phyloP scores from a whole-genome alignment of 2,113 vertebrate species.

The Myrmecophaga tridactyla region DNA sequence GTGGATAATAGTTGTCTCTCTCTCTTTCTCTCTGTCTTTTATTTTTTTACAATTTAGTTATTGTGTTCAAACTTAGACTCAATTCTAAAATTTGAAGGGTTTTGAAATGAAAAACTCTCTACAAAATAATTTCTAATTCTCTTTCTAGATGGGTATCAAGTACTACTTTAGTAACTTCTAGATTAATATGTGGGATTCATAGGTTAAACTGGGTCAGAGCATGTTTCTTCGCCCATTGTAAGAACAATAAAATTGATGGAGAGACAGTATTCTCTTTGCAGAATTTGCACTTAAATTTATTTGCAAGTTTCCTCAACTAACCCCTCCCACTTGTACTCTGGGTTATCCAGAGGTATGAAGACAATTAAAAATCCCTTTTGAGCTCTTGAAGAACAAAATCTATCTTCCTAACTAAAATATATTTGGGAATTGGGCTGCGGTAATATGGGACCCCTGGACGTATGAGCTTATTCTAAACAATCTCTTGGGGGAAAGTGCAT shows the following conservation, averaged over 20 bases:
- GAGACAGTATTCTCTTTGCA: not conserved
- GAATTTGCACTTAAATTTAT: accelerated
- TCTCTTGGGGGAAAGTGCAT: not conserved
- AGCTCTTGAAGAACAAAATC: not conserved
- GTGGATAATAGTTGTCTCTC: not conserved
- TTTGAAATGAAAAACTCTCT: too few relatives aligned
- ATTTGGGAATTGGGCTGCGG: not conserved
- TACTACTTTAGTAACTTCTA: not conserved
- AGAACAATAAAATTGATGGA: not conserved
- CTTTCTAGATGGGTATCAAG: not conserved
- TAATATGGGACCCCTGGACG: not conserved
- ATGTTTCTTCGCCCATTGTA: not conserved
- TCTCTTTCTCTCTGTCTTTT: not conserved
- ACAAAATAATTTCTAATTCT: not conserved
- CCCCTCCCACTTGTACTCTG: not conserved
- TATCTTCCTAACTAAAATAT: not conserved
- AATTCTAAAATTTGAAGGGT: not conserved
- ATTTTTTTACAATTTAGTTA: not conserved
- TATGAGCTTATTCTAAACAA: not conserved
- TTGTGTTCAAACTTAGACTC: not conserved
- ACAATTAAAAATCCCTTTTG: not conserved
- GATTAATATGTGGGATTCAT: not conserved
- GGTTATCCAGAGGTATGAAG: too few relatives aligned
- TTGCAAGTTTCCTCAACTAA: not conserved
- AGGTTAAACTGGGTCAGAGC: not conserved